These are phyloP conservation scores for Polia nebulosa DNA, from an alignment of 2,888 invertebrate genomes.

Conservation along the genomic window DNA sequence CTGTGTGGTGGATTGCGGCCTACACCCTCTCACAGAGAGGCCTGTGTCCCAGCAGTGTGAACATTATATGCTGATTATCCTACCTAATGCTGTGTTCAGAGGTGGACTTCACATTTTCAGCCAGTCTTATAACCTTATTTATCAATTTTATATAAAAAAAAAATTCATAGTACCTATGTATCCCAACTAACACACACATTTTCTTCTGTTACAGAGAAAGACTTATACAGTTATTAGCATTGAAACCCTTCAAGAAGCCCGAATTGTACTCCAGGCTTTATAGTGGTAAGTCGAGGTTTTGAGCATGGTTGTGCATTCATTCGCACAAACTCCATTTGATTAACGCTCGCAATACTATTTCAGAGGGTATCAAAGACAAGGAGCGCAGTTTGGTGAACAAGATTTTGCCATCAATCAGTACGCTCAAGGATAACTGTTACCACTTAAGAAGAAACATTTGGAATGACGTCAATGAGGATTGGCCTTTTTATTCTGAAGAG, in stretches of 20 bases:
- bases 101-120: neutral
- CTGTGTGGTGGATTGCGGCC: too few relatives aligned
- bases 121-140: neutral
- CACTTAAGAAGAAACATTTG: constrained; percentile 96
- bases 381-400: constrained; percentile 95
- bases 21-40: too few relatives aligned
- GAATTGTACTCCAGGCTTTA: constrained; percentile 96
- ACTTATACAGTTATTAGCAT: constrained; percentile 97
- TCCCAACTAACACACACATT: constrained; percentile 58
- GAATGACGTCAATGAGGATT: constrained; percentile 98
- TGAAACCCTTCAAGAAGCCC: constrained; percentile 98
- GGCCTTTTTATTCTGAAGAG: constrained; percentile 98
- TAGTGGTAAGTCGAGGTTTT: constrained; percentile 92
- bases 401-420: constrained; percentile 95
- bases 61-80: too few relatives aligned
- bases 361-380: constrained; percentile 97
- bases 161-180: too few relatives aligned
- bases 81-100: too few relatives aligned
- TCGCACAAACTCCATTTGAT: constrained; percentile 64
- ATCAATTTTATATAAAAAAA: too few relatives aligned
- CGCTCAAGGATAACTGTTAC: constrained; percentile 97
- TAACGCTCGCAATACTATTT: constrained; percentile 76
- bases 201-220: constrained; percentile 94
- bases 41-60: too few relatives aligned
- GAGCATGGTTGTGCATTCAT: constrained; percentile 48